Percentiles rank a stretch among this genome's conserved stretches.
Conservation (phyloP, 2,888 invertebrate species). For the Eledone cirrhosa region DNA sequence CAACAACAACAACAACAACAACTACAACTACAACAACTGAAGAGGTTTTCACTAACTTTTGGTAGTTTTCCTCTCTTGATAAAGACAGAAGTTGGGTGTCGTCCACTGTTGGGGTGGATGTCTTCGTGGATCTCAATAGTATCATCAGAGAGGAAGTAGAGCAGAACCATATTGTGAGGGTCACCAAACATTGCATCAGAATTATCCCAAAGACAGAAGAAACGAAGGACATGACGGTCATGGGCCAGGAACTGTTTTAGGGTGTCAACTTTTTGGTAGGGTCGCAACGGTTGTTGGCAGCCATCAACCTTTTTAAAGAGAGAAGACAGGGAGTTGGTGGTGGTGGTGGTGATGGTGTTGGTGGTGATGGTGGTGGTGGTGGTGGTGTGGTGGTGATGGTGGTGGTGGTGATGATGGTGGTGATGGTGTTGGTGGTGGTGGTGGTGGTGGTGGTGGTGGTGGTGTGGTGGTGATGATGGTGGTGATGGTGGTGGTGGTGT, state of each 20-base stretch:
- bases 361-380: too few relatives aligned
- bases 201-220: conserved; percentile 92
- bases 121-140: conserved; percentile 87
- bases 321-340: too few relatives aligned
- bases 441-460: too few relatives aligned
- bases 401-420: too few relatives aligned
- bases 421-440: too few relatives aligned
- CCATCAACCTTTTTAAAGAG: conserved; percentile 60
- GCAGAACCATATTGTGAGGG: conserved; percentile 80
- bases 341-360: too few relatives aligned
- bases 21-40: not conserved
- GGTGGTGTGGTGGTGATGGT: too few relatives aligned
- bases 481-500: too few relatives aligned
- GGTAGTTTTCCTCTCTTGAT: conserved; percentile 81
- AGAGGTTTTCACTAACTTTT: conserved; percentile 71
- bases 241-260: conserved; percentile 84
- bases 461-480: too few relatives aligned
- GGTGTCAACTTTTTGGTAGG: conserved; percentile 69
- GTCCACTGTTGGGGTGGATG: conserved; percentile 75
- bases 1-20: not conserved
- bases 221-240: conserved; percentile 78
- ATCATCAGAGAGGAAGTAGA: conserved; percentile 87
- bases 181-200: conserved; percentile 79
- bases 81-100: conserved; percentile 78
- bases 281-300: conserved; percentile 65